A percentile compares a stretch with the other conserved stretches of the same genome.
These are phyloP conservation scores for Megalops cyprinoides DNA, from an alignment of 2,797 vertebrate genomes.

Conservation along the genomic window DNA sequence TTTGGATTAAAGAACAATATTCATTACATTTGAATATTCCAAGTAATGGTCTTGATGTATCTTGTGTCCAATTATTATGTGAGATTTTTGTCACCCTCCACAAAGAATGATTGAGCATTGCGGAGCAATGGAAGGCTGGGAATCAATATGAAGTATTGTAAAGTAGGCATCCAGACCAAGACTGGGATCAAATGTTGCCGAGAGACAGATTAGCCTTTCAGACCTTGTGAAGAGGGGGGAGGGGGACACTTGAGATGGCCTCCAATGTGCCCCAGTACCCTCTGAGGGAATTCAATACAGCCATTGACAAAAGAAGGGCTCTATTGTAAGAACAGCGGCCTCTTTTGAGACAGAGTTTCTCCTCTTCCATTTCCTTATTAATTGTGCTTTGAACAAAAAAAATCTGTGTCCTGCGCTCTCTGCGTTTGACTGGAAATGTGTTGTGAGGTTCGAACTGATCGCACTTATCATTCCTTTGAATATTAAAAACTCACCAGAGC, in stretches of 20 bases:
- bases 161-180: slow-evolving; percentile 58
- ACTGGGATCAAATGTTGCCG: slow-evolving; percentile 59
- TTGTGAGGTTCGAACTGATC: slow-evolving; percentile 56
- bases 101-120: slow-evolving; percentile 3
- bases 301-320: slow-evolving; percentile 72
- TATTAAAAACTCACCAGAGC: neutral
- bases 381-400: slow-evolving; percentile 71
- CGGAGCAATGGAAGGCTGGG: slow-evolving; percentile 16
- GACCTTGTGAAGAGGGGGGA: slow-evolving; percentile 54
- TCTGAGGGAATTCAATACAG: slow-evolving; percentile 69
- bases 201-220: slow-evolving; percentile 64
- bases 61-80: neutral
- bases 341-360: slow-evolving; percentile 58
- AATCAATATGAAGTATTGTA: slow-evolving; percentile 69
- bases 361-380: slow-evolving; percentile 71
- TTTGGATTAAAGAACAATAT: slow-evolving; percentile 24
- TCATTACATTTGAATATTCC: slow-evolving; percentile 9
- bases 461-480: slow-evolving; percentile 1
- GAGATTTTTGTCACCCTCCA: slow-evolving; percentile 25
- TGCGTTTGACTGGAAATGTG: slow-evolving; percentile 50
- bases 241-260: slow-evolving; percentile 67
- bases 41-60: neutral
- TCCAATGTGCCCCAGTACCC: slow-evolving; percentile 64
- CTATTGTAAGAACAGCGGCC: slow-evolving; percentile 58
- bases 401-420: slow-evolving; percentile 20